phyloP scores from a whole-genome alignment of 2,113 vertebrate species.

The Spea bombifrons region DNA sequence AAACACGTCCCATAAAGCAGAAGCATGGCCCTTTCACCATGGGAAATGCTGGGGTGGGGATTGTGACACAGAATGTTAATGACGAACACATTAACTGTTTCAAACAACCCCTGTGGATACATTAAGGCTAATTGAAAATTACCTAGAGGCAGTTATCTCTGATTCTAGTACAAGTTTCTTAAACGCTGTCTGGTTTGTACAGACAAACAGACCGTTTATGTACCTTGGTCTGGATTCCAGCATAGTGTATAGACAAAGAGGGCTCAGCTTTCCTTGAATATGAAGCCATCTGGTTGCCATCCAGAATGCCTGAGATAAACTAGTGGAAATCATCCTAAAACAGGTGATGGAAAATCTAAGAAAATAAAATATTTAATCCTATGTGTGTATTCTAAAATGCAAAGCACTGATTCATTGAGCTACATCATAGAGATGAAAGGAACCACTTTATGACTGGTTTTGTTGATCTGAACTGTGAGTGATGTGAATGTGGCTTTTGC shows the following conservation, averaged over 20 bases:
- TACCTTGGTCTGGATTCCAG: not conserved
- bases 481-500: slow-evolving; percentile 21
- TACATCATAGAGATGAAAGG: slow-evolving; percentile 36
- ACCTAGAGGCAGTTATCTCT: not conserved
- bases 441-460: not conserved
- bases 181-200: not conserved
- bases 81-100: too few relatives aligned
- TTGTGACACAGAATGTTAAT: not conserved
- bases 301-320: slow-evolving; percentile 3
- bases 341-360: slow-evolving; percentile 12
- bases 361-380: slow-evolving; percentile 24
- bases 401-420: slow-evolving; percentile 22
- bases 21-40: too few relatives aligned
- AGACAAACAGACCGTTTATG: not conserved
- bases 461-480: not conserved
- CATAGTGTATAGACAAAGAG: slow-evolving; percentile 8
- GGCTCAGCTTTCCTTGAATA: slow-evolving; percentile 12
- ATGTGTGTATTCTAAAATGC: slow-evolving; percentile 3
- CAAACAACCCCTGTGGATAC: not conserved
- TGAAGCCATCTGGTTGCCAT: slow-evolving; percentile 6
- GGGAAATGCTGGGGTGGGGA: too few relatives aligned
- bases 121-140: not conserved
- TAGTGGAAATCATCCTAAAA: slow-evolving; percentile 4
- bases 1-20: too few relatives aligned
- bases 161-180: not conserved